phyloP scores from a whole-genome alignment of 2,797 vertebrate genomes.

The Rhinophrynus dorsalis region DNA sequence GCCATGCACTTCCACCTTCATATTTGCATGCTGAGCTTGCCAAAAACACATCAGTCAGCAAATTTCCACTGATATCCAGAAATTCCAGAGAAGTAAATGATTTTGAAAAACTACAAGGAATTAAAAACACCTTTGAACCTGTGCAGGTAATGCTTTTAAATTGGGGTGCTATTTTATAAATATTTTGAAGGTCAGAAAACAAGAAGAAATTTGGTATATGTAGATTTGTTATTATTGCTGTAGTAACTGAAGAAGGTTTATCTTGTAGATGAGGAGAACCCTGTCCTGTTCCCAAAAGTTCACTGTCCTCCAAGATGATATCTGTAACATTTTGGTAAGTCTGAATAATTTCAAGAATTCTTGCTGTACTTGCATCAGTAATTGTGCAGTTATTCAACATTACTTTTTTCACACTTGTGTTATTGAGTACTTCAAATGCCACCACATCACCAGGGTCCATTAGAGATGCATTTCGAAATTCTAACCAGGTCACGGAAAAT shows the following conservation, averaged over 20 bases:
- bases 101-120: conserved; percentile 60
- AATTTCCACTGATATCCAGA: conserved; percentile 72
- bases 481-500: conserved; percentile 57
- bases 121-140: conserved; percentile 69
- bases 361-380: conserved; percentile 18
- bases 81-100: conserved; percentile 63
- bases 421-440: not conserved
- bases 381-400: conserved; percentile 55
- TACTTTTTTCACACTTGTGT: conserved; percentile 47
- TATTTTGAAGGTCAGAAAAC: conserved; percentile 57
- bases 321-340: conserved; percentile 45
- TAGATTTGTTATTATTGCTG: conserved; percentile 49
- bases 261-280: not conserved
- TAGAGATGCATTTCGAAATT: conserved; percentile 57
- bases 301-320: conserved; percentile 55
- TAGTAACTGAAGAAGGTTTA: conserved; percentile 47
- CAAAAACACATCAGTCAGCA: conserved; percentile 65
- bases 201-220: conserved; percentile 59
- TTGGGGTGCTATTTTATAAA: conserved; percentile 45
- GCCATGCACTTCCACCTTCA: conserved; percentile 46
- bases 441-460: rapidly evolving
- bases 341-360: conserved; percentile 21
- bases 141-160: conserved; percentile 61
- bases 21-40: conserved; percentile 59
- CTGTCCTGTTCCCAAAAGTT: conserved; percentile 54